Evolutionary conservation across 2,888 invertebrate species (phyloP).

Genomic region (Stenodera caucasica): DNA sequence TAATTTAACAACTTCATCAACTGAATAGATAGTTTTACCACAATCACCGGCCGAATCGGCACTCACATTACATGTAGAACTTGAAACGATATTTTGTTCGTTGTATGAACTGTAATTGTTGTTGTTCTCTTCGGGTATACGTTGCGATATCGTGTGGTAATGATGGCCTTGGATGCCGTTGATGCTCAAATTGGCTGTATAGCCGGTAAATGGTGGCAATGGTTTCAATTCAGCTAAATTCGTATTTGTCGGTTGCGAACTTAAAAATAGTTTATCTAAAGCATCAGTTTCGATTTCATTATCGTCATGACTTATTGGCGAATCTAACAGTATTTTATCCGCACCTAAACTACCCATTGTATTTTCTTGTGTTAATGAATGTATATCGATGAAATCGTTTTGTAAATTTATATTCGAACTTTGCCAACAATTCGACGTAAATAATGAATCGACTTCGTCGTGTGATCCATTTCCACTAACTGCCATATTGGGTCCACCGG

Average conservation of each 20-base stretch:
- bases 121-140: conserved; percentile 74
- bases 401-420: conserved; percentile 55
- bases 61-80: conserved; percentile 67
- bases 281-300: conserved; percentile 62
- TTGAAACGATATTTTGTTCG: conserved; percentile 74
- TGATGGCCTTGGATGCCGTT: conserved; percentile 88
- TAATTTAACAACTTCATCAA: conserved; percentile 56
- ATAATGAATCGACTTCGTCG: conserved; percentile 69
- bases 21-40: conserved; percentile 56
- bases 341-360: conserved; percentile 55
- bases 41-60: conserved; percentile 57
- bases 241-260: conserved; percentile 61
- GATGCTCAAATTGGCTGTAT: conserved; percentile 83
- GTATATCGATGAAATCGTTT: conserved; percentile 60
- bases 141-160: conserved; percentile 81
- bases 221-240: conserved; percentile 82
- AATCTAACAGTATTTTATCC: conserved; percentile 57
- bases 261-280: conserved; percentile 67
- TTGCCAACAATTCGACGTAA: conserved; percentile 74
- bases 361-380: conserved; percentile 62
- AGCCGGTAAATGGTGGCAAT: conserved; percentile 83
- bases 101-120: conserved; percentile 60
- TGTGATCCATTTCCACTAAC: conserved; percentile 52
- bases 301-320: conserved; percentile 57
- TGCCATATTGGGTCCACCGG: conserved; percentile 53